Conservation (phyloP, 2,113 vertebrate genomes). For the Strix uralensis region DNA sequence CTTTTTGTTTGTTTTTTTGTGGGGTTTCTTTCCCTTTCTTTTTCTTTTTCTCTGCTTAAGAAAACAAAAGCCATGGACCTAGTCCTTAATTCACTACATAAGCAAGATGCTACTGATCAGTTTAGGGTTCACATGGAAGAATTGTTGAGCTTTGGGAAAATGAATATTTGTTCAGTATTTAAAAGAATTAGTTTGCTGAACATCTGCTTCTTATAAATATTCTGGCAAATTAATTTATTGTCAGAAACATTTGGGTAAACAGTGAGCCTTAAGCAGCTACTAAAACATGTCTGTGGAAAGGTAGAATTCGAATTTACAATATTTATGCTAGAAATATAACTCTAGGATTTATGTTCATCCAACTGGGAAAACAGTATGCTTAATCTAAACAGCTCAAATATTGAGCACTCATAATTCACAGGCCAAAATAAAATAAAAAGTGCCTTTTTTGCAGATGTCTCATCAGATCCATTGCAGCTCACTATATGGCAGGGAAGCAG, state of each 20-base stretch:
- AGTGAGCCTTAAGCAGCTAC: neutral
- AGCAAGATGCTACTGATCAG: neutral
- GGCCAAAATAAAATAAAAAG: neutral
- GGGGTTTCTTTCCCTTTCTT: no score
- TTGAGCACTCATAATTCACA: neutral
- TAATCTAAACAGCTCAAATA: slow-evolving; percentile 9
- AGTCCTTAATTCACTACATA: neutral
- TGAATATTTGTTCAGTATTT: neutral
- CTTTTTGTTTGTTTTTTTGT: neutral
- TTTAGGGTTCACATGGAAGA: neutral
- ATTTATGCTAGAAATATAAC: neutral
- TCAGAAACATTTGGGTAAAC: neutral
- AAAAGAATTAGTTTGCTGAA: neutral
- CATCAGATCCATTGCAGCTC: neutral
- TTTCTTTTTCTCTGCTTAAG: neutral
- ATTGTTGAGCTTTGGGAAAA: neutral
- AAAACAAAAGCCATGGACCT: neutral
- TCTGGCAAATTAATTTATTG: neutral
- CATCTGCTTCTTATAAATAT: neutral
- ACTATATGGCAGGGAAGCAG: neutral
- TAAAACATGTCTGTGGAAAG: neutral
- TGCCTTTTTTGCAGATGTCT: neutral
- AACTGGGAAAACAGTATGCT: neutral
- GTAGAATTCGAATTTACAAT: neutral
- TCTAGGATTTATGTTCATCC: neutral